Conservation (phyloP, 1,140 invertebrate species). For the Ganaspis sp. region DNA sequence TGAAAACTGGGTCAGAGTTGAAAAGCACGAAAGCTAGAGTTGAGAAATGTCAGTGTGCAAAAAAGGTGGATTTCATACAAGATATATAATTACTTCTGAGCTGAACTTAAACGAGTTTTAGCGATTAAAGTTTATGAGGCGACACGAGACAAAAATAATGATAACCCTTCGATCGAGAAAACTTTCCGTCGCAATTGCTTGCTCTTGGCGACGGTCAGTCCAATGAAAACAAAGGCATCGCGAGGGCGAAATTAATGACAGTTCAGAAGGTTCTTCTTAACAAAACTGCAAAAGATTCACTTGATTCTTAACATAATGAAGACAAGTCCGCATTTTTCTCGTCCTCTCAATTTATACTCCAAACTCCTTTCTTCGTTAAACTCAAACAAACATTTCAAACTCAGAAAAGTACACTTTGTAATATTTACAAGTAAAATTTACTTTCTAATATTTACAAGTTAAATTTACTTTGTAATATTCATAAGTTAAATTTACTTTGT, state of each 20-base stretch:
- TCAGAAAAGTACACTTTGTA: too few species aligned
- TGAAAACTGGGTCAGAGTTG: background rate
- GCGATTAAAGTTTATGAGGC: conserved; percentile 23
- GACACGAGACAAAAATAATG: conserved; percentile 18
- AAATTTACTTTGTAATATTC: too few species aligned
- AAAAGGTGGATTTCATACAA: background rate
- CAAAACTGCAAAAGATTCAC: background rate
- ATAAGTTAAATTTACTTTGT: too few species aligned
- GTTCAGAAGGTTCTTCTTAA: conserved; percentile 1
- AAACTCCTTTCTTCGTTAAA: too few species aligned
- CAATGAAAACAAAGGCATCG: conserved; percentile 11
- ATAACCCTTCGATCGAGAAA: conserved; percentile 23
- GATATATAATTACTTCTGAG: background rate
- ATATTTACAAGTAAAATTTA: too few species aligned
- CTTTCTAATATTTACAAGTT: too few species aligned
- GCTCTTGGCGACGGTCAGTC: conserved; percentile 11
- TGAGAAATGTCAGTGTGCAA: background rate
- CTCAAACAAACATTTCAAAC: too few species aligned
- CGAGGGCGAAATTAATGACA: conserved; percentile 25
- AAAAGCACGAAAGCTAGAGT: background rate
- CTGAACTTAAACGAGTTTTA: background rate
- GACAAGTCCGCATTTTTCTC: background rate
- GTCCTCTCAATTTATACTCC: too few species aligned
- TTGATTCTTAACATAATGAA: background rate
- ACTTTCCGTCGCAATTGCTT: conserved; percentile 14